Conservation (phyloP, 2,113 vertebrate genomes). For the Buteo buteo region DNA sequence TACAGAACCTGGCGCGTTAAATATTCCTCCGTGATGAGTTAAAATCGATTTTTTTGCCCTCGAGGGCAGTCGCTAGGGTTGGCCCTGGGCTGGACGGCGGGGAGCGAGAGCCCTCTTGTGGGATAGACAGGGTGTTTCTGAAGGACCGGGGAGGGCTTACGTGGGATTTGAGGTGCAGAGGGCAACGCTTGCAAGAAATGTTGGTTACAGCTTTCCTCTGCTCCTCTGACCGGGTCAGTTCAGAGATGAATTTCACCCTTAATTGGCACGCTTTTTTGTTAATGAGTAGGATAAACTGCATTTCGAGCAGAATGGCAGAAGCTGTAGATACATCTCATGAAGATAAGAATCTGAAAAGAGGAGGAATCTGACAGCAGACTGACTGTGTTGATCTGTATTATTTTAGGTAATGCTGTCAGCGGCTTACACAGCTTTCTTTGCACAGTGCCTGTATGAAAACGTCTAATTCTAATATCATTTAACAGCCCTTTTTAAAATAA, state of each 20-base stretch:
- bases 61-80: neutral
- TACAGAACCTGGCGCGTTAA: rapidly evolving
- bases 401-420: neutral
- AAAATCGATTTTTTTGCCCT: rapidly evolving
- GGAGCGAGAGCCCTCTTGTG: slow-evolving; percentile 51
- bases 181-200: rapidly evolving
- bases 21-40: too few species aligned
- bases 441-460: neutral
- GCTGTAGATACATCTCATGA: neutral
- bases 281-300: neutral
- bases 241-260: neutral
- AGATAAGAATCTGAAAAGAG: neutral
- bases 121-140: neutral
- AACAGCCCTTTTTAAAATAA: neutral
- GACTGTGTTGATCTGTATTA: neutral
- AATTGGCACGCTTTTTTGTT: neutral
- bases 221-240: rapidly evolving
- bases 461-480: neutral
- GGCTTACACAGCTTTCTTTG: neutral
- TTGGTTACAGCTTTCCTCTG: neutral
- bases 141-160: neutral
- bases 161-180: neutral
- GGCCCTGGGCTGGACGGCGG: neutral
- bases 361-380: neutral
- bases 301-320: neutral